phyloP scores from a whole-genome alignment of 1,140 invertebrate species.

The Anastrepha obliqua region DNA sequence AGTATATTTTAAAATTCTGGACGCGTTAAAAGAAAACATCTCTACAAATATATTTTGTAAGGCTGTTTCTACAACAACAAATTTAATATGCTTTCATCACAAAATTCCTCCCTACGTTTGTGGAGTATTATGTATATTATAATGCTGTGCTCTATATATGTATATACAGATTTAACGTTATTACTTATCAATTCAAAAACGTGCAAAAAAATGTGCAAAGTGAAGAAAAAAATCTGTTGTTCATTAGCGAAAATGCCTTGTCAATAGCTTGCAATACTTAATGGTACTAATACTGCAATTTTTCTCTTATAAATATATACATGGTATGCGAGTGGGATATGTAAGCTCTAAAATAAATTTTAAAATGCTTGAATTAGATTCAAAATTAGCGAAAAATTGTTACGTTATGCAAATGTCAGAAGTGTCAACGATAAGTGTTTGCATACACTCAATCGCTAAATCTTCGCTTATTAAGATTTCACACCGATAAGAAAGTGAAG shows the following conservation, averaged over 20 bases:
- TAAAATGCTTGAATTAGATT: neutral
- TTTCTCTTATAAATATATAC: no score
- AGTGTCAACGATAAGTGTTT: neutral
- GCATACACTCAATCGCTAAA: neutral
- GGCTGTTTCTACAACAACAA: neutral
- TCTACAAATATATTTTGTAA: neutral
- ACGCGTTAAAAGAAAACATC: neutral
- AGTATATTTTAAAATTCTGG: neutral
- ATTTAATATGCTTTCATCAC: no score
- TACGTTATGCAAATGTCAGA: neutral
- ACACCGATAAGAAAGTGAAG: neutral
- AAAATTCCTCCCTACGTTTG: no score
- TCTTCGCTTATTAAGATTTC: slow-evolving; percentile 9
- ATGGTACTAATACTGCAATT: neutral
- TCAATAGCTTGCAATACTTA: neutral
- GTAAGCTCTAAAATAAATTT: no score
- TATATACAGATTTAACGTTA: neutral
- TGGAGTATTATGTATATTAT: no score
- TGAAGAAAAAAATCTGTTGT: neutral
- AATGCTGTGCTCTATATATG: neutral
- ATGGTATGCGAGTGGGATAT: no score
- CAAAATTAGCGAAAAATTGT: neutral
- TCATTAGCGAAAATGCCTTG: neutral
- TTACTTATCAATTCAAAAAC: neutral
- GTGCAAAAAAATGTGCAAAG: neutral